phyloP scores from a whole-genome alignment of 1,140 invertebrate species.

The Chionoecetes opilio region DNA sequence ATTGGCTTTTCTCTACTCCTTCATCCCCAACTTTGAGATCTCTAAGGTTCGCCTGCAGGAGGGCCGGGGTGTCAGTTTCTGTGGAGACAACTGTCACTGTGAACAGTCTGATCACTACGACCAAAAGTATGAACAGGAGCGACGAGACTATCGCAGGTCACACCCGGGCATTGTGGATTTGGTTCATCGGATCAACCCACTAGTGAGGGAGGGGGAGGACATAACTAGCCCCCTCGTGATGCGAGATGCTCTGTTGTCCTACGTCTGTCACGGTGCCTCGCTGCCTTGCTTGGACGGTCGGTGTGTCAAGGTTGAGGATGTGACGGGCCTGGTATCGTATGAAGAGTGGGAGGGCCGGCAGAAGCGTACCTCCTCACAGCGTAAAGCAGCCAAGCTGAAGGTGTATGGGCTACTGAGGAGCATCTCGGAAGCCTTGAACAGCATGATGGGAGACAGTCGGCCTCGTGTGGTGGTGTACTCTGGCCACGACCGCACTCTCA shows the following conservation, averaged over 20 bases:
- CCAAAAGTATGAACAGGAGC: constrained; percentile 84
- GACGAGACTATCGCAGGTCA: constrained; percentile 80
- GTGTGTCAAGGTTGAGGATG: constrained; percentile 88
- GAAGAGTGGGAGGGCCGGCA: constrained; percentile 90
- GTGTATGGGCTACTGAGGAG: constrained; percentile 91
- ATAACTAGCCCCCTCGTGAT: constrained; percentile 88
- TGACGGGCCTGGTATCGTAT: constrained; percentile 90
- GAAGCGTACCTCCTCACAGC: constrained; percentile 88
- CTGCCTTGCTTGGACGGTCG: constrained; percentile 87
- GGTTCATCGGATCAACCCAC: constrained; percentile 84
- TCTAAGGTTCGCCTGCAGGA: constrained; percentile 87
- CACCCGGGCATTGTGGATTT: constrained; percentile 88
- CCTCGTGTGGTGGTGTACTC: constrained; percentile 94
- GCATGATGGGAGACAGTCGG: constrained; percentile 90
- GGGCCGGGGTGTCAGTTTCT: constrained; percentile 93
- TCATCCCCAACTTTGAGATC: constrained; percentile 87
- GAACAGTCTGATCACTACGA: constrained; percentile 88
- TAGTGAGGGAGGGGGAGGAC: constrained; percentile 87
- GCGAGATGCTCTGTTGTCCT: constrained; percentile 91
- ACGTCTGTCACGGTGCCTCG: constrained; percentile 91
- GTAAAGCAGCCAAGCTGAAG: constrained; percentile 88
- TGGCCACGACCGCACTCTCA: constrained; percentile 95
- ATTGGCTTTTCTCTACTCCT: constrained; percentile 90
- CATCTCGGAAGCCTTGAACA: constrained; percentile 91
- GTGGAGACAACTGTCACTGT: constrained; percentile 92